phyloP scores from a whole-genome alignment of 1,140 invertebrate genomes.

The Venturia canescens region DNA sequence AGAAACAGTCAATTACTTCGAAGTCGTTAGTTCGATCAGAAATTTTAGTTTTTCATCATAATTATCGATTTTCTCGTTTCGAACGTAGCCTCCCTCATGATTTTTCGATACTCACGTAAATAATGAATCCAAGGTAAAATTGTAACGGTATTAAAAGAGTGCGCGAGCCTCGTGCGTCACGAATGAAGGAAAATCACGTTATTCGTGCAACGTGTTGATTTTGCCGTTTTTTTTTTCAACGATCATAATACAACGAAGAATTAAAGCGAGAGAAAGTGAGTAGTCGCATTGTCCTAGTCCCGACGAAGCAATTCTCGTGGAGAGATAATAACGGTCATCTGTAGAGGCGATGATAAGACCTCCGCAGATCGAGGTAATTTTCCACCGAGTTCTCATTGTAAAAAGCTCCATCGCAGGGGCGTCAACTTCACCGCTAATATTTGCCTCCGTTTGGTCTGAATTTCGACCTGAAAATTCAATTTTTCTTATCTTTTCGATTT shows the following conservation, averaged over 20 bases:
- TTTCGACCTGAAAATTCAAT: background rate
- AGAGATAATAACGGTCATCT: slow-evolving; percentile 43
- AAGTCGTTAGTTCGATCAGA: too few relatives aligned
- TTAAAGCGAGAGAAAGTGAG: background rate
- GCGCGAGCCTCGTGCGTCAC: background rate
- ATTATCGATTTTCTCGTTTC: too few relatives aligned
- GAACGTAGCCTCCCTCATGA: too few relatives aligned
- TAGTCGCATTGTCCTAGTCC: slow-evolving; percentile 49
- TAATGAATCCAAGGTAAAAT: background rate
- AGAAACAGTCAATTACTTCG: too few relatives aligned
- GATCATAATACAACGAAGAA: background rate
- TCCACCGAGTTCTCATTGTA: slow-evolving; percentile 37
- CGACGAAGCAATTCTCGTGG: background rate
- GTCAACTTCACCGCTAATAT: slow-evolving; percentile 8
- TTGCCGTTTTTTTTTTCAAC: background rate
- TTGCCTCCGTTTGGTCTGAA: background rate
- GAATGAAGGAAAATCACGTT: background rate
- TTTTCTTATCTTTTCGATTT: background rate
- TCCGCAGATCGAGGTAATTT: slow-evolving; percentile 41
- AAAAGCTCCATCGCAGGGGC: slow-evolving; percentile 11
- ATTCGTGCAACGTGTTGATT: background rate
- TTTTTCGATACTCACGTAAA: background rate
- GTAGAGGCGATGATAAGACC: slow-evolving; percentile 40
- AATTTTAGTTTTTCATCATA: too few relatives aligned
- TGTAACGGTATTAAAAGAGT: background rate